Evolutionary conservation across 2,113 vertebrate species (phyloP).

Genomic region (Mus pahari): DNA sequence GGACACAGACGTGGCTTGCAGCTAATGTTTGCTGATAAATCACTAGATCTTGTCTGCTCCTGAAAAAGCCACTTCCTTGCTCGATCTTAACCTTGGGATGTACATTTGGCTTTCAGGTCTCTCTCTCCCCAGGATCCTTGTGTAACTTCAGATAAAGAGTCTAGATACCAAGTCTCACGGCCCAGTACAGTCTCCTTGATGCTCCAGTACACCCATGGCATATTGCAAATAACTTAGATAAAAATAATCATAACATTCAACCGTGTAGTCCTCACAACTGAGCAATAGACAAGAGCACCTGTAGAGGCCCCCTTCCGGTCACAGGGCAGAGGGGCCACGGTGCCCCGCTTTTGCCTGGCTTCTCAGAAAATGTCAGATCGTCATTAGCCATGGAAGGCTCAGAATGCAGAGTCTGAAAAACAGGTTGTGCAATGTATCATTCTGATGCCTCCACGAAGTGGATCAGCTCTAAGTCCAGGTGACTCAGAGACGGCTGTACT

Average conservation of each 20-base stretch:
- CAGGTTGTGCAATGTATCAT: too few species aligned
- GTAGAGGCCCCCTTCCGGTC: too few species aligned
- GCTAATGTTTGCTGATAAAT: neutral
- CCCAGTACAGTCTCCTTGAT: neutral
- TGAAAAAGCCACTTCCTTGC: neutral
- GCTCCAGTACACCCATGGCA: rapidly evolving
- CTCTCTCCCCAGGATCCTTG: rapidly evolving
- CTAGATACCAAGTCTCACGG: rapidly evolving
- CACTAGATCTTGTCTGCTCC: neutral
- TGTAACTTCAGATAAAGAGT: neutral
- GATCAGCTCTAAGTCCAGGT: too few species aligned
- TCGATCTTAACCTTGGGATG: neutral
- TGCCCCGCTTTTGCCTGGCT: too few species aligned
- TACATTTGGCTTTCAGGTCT: neutral
- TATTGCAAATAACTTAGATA: rapidly evolving
- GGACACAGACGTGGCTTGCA: neutral
- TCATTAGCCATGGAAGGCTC: too few species aligned
- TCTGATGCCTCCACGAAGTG: too few species aligned
- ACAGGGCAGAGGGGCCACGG: rapidly evolving
- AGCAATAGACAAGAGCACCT: neutral
- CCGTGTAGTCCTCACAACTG: neutral
- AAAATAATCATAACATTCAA: neutral
- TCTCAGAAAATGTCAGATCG: neutral
- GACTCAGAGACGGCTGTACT: neutral
- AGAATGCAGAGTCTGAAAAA: neutral